These are phyloP conservation scores for Stercorarius parasiticus DNA, from an alignment of 2,113 vertebrate species.

Conservation along the genomic window DNA sequence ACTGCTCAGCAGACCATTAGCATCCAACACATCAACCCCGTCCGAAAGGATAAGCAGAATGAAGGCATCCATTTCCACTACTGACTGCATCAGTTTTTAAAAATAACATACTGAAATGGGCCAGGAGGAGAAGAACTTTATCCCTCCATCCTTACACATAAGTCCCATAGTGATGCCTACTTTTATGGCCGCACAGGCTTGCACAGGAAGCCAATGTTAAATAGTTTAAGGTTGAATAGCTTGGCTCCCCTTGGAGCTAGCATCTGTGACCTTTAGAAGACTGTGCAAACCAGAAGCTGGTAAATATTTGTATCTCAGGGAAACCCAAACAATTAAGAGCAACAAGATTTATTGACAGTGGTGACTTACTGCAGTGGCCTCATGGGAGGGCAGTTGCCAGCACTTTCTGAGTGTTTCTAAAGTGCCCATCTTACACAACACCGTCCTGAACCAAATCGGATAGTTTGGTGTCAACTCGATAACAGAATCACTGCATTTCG, in stretches of 20 bases:
- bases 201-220: constrained; percentile 3
- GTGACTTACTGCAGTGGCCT: not conserved
- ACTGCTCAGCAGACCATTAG: not conserved
- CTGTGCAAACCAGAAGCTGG: constrained; percentile 2
- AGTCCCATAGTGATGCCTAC: not conserved
- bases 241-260: constrained; percentile 16
- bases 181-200: not conserved
- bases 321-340: constrained; percentile 26
- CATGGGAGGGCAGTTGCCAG: not conserved
- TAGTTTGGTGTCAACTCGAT: not conserved
- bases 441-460: rapidly evolving
- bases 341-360: not conserved
- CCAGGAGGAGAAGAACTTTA: not conserved
- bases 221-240: constrained; percentile 9
- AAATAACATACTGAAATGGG: not conserved
- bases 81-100: not conserved
- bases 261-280: constrained; percentile 35
- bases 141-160: not conserved
- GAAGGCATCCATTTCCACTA: not conserved
- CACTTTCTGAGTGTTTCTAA: not conserved
- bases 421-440: not conserved
- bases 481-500: not conserved
- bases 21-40: not conserved
- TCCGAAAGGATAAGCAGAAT: not conserved
- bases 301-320: constrained; percentile 40